phyloP scores from a whole-genome alignment of 2,113 vertebrate genomes.

The Chroicocephalus ridibundus region DNA sequence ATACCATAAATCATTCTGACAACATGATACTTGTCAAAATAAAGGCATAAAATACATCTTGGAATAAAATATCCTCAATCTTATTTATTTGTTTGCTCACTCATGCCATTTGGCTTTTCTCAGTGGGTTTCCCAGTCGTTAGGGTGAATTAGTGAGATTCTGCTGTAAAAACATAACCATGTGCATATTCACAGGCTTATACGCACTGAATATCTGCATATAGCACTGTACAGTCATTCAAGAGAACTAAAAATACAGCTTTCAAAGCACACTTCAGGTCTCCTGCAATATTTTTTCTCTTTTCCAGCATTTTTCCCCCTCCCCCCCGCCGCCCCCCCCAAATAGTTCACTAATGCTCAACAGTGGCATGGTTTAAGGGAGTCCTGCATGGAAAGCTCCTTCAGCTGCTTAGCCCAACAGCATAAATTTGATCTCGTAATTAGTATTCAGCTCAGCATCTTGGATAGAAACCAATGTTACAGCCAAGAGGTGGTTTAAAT shows the following conservation, averaged over 20 bases:
- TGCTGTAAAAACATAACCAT: conserved; percentile 34
- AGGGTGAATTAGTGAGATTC: conserved; percentile 56
- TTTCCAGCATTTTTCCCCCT: not conserved
- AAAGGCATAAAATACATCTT: conserved; percentile 54
- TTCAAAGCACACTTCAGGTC: conserved; percentile 18
- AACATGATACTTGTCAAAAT: conserved; percentile 65
- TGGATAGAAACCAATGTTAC: conserved; percentile 84
- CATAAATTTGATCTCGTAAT: conserved; percentile 88
- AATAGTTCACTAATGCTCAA: conserved; percentile 59
- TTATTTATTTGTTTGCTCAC: conserved; percentile 59
- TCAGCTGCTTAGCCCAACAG: conserved; percentile 79
- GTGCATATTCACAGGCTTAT: not conserved
- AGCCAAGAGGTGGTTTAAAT: conserved; percentile 85
- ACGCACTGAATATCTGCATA: not conserved
- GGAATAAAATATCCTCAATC: conserved; percentile 48
- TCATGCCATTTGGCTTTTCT: conserved; percentile 53
- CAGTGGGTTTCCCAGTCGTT: conserved; percentile 43
- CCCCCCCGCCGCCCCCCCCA: not conserved
- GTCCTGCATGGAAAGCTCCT: conserved; percentile 73
- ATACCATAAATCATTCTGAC: conserved; percentile 68
- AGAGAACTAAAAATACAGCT: conserved; percentile 34
- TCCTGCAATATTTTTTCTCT: conserved; percentile 6
- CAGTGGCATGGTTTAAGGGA: conserved; percentile 60
- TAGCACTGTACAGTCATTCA: not conserved
- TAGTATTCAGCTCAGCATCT: conserved; percentile 88